Conservation (phyloP, 2,797 vertebrate species). For the Pantherophis vulpinus region DNA sequence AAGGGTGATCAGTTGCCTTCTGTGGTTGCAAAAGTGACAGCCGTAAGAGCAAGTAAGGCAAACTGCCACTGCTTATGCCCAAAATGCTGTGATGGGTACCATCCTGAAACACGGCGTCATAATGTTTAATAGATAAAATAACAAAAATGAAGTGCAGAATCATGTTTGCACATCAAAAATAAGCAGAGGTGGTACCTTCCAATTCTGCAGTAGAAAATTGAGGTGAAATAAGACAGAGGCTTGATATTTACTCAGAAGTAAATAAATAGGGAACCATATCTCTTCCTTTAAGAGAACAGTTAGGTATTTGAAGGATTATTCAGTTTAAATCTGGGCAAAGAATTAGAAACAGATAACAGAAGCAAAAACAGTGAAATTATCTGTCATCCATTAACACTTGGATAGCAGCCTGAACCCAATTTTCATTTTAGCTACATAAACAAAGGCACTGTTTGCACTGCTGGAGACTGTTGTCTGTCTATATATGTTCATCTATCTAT, state of each 20-base stretch:
- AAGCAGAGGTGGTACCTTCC: not conserved
- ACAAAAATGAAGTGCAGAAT: not conserved
- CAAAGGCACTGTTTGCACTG: rapidly evolving
- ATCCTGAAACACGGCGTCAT: not conserved
- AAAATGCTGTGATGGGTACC: not conserved
- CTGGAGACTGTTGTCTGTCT: not conserved
- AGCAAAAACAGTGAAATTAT: not conserved
- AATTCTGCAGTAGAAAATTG: not conserved
- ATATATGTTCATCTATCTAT: not conserved
- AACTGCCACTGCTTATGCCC: not conserved
- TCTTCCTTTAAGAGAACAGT: not conserved
- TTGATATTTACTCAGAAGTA: not conserved
- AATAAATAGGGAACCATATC: not conserved
- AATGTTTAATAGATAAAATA: not conserved
- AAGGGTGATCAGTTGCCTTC: not conserved
- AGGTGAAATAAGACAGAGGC: not conserved
- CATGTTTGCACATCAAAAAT: not conserved
- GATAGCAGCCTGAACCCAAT: not conserved
- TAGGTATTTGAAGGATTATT: not conserved
- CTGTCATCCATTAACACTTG: not conserved
- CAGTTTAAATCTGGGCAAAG: not conserved
- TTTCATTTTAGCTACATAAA: not conserved
- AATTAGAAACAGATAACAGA: not conserved
- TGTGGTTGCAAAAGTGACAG: not conserved
- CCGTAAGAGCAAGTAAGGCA: not conserved